A percentile compares a stretch with the other conserved stretches of the same genome.
These are phyloP conservation scores for Odontomachus brunneus DNA, from an alignment of 1,140 invertebrate genomes.

Conservation along the genomic window DNA sequence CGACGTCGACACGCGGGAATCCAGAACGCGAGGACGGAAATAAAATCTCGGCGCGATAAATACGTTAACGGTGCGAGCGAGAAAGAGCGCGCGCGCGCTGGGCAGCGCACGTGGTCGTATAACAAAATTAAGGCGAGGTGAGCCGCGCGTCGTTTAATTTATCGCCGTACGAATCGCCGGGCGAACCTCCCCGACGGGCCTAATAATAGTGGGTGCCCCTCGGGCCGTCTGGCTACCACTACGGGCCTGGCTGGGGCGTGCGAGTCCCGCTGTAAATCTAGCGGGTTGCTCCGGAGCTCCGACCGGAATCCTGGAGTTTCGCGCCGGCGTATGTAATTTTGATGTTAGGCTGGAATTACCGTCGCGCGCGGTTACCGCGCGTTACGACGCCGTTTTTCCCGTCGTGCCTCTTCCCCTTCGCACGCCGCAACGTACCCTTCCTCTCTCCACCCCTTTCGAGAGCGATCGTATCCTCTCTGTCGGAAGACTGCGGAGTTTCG, in stretches of 20 bases:
- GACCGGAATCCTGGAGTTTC: constrained; percentile 50
- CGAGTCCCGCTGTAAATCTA: constrained; percentile 60
- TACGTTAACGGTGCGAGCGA: constrained; percentile 4
- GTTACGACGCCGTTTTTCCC: constrained; percentile 55
- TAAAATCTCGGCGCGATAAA: constrained; percentile 6
- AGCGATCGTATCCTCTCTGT: no score
- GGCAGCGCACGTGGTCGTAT: not conserved
- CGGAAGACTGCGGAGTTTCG: no score
- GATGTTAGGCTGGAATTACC: constrained; percentile 48
- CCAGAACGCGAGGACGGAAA: no score
- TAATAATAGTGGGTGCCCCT: constrained; percentile 46
- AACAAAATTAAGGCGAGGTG: constrained; percentile 47
- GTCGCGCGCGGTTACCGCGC: constrained; percentile 34
- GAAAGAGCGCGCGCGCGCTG: no score
- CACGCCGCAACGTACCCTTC: not conserved
- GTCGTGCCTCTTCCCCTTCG: constrained; percentile 13
- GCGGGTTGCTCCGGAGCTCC: constrained; percentile 37
- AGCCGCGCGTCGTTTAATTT: constrained; percentile 50
- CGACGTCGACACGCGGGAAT: no score
- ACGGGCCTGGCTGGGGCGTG: not conserved
- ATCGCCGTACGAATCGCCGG: constrained; percentile 18
- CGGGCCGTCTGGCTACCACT: not conserved
- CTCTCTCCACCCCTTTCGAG: no score
- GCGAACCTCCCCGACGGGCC: constrained; percentile 14
- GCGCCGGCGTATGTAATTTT: constrained; percentile 48